phyloP scores from a whole-genome alignment of 2,113 vertebrate genomes.

The Fukomys damarensis region DNA sequence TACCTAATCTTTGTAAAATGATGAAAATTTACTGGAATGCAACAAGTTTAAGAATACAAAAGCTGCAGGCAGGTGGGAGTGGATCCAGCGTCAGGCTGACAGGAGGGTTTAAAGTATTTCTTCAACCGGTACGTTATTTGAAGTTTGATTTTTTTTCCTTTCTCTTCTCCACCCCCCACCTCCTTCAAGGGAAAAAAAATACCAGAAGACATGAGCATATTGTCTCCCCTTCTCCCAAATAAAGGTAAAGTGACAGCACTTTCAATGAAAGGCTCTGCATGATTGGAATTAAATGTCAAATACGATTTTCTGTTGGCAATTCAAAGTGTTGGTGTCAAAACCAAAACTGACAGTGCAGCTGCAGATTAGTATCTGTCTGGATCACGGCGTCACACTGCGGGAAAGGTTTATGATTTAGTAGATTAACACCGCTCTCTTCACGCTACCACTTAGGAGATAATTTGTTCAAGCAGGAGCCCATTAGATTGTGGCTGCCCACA shows the following conservation, averaged over 20 bases:
- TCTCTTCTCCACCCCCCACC: not conserved
- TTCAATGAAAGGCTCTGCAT: slow-evolving; percentile 75
- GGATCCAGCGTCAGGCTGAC: slow-evolving; percentile 66
- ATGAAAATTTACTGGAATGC: slow-evolving; percentile 78
- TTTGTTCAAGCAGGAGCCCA: slow-evolving; percentile 69
- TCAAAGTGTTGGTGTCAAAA: slow-evolving; percentile 78
- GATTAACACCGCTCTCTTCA: slow-evolving; percentile 77
- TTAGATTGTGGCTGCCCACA: slow-evolving; percentile 40
- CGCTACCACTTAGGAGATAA: slow-evolving; percentile 71
- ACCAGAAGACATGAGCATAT: slow-evolving; percentile 55
- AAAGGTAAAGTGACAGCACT: slow-evolving; percentile 75
- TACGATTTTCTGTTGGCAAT: slow-evolving; percentile 81
- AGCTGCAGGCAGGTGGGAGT: slow-evolving; percentile 58
- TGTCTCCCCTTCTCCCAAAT: slow-evolving; percentile 67
- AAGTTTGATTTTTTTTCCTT: slow-evolving; percentile 47
- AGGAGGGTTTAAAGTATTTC: slow-evolving; percentile 66
- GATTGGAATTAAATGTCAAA: slow-evolving; percentile 85
- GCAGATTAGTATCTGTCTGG: slow-evolving; percentile 78
- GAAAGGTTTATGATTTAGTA: slow-evolving; percentile 74
- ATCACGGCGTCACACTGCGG: slow-evolving; percentile 53
- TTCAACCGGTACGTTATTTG: slow-evolving; percentile 57
- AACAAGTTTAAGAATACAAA: slow-evolving; percentile 69
- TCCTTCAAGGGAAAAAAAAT: slow-evolving; percentile 47
- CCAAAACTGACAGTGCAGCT: slow-evolving; percentile 69
- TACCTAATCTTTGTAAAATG: slow-evolving; percentile 84